Evolutionary conservation across 1,140 invertebrate genomes (phyloP).

Genomic region (Listronotus oregonensis): DNA sequence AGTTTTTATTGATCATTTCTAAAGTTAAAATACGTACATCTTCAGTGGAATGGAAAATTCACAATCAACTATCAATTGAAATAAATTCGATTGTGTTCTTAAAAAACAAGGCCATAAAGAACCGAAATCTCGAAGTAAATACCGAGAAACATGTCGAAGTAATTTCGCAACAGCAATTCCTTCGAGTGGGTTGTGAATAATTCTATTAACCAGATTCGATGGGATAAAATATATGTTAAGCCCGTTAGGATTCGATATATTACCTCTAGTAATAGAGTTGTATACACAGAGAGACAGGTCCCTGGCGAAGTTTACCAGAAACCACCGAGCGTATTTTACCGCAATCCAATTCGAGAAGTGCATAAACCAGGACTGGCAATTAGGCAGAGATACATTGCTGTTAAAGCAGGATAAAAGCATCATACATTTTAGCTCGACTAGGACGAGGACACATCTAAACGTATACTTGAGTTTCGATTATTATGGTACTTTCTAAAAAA

Average conservation of each 20-base stretch:
- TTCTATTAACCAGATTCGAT: slow-evolving; percentile 51
- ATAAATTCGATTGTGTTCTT: too few species aligned
- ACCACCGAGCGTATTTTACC: slow-evolving; percentile 56
- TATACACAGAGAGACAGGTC: slow-evolving; percentile 49
- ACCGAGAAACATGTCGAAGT: slow-evolving; percentile 40
- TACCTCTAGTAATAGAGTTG: slow-evolving; percentile 53
- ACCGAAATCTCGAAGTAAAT: slow-evolving; percentile 27
- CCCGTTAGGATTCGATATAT: slow-evolving; percentile 52
- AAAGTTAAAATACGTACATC: too few species aligned
- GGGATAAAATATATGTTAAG: slow-evolving; percentile 48
- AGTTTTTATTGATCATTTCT: too few species aligned
- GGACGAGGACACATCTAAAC: slow-evolving; percentile 36
- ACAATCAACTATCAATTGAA: too few species aligned
- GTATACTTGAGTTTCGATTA: slow-evolving; percentile 36
- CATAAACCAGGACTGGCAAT: slow-evolving; percentile 55
- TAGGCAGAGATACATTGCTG: slow-evolving; percentile 53
- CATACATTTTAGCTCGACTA: slow-evolving; percentile 33
- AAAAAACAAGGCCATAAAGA: slow-evolving; percentile 14
- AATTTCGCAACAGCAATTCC: slow-evolving; percentile 43
- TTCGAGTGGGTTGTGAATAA: slow-evolving; percentile 49
- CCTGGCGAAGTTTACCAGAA: slow-evolving; percentile 53
- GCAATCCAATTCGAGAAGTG: slow-evolving; percentile 55
- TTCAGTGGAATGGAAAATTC: too few species aligned
- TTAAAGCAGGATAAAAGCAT: slow-evolving; percentile 44
- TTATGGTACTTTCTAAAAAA: slow-evolving; percentile 45